These are phyloP conservation scores for Ophthalmolycus amberensis DNA, from an alignment of 2,113 vertebrate species.

Conservation along the genomic window DNA sequence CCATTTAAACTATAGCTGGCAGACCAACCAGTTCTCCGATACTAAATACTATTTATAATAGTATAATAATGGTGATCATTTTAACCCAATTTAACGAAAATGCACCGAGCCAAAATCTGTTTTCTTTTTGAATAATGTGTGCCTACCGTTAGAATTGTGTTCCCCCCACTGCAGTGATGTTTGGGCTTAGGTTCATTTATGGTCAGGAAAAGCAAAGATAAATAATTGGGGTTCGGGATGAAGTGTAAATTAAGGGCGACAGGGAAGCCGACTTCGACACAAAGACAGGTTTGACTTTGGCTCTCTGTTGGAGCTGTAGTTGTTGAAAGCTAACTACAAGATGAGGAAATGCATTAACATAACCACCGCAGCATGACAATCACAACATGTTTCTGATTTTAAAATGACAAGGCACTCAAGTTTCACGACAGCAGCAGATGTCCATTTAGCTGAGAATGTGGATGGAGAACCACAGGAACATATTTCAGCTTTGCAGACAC, in stretches of 20 bases:
- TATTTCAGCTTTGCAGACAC: not conserved
- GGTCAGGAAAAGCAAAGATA: not conserved
- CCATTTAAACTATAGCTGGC: not conserved
- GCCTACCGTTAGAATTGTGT: not conserved
- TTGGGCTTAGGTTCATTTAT: not conserved
- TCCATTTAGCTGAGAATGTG: not conserved
- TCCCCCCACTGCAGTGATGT: not conserved
- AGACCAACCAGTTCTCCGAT: not conserved
- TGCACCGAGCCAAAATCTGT: not conserved
- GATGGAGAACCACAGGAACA: not conserved
- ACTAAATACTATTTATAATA: not conserved
- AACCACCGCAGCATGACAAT: not conserved
- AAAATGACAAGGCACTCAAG: slow-evolving; percentile 1
- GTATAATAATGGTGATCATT: no score
- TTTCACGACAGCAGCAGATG: not conserved
- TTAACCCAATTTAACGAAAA: not conserved
- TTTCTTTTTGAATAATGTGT: not conserved
- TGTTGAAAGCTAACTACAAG: not conserved
- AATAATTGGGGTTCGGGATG: not conserved
- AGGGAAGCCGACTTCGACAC: not conserved
- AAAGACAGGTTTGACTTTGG: not conserved
- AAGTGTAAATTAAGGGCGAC: not conserved
- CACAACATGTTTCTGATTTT: not conserved
- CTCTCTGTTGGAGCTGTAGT: not conserved
- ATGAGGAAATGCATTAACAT: not conserved